Base-by-base conservation (phyloP, 2,888 invertebrate species). In the Drosophila macrospina region DNA sequence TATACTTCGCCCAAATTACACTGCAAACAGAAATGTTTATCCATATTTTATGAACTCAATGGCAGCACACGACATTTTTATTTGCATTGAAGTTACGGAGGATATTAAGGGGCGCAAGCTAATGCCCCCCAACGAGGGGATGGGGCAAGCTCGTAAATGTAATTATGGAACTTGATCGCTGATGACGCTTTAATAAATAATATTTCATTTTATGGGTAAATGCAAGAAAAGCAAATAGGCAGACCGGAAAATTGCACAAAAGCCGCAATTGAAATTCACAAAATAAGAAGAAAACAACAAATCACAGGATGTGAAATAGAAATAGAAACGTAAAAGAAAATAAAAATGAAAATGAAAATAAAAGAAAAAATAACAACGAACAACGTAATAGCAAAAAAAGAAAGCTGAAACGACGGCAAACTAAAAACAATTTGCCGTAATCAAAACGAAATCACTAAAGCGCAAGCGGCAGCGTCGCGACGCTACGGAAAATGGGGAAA, bases 341-440 rank as follows among this genome's bases (percentile, higher is more conserved):
- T 3, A 20, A 20, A 20, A 20, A 1, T n/a, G n/a, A 16, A 36
- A 32, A 26, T 26, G 26, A 26, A 7, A 28, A 28, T 7, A 6
- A 28, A 5, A 20, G 20, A 20, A 20, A 20, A 3, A 1, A 20
- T 2, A 20, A 20, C n/a, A n/a, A n/a, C n/a, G n/a, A n/a, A n/a
- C n/a, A n/a, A n/a, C n/a, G 20, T 3, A 20, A 20, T 20, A 44
- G 20, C 1, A 42, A 16, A 45, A 50, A 39, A 6, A 30, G 48
- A 36, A 61, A 60, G 57, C 62, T 63, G 41, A 72, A 80, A 51
- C 77, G 52, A 51, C 54, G 57, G 69, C 75, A 78, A 87, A 87
- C 79, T 87, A 79, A 87, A 83, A 87, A 87, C 82, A 83, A 83
- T 87, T 83, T 83, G 68, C 86, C 74, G 79, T 87, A 87, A 83